These are phyloP conservation scores for Nasonia vitripennis DNA, from an alignment of 1,140 invertebrate genomes.

Conservation along the genomic window DNA sequence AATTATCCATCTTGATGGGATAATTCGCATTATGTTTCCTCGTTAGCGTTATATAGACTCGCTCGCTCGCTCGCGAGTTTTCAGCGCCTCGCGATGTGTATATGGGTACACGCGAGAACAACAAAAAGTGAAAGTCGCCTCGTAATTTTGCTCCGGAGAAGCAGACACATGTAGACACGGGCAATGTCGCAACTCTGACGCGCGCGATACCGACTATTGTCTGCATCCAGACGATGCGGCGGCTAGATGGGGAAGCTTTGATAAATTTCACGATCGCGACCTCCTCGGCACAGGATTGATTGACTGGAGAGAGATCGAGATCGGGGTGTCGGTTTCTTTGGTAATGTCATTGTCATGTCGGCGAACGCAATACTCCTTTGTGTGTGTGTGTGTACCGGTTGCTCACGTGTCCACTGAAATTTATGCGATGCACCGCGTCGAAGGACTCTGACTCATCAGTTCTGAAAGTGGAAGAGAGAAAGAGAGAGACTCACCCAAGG, in stretches of 20 bases:
- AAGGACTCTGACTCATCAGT: not conserved
- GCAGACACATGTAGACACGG: not conserved
- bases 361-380: not conserved
- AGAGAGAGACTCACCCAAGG: conserved; percentile 79
- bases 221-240: not conserved
- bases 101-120: not conserved
- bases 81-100: no score
- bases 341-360: conserved; percentile 12
- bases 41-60: no score
- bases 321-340: not conserved
- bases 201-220: not conserved
- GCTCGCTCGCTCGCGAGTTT: not conserved
- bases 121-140: conserved; percentile 45
- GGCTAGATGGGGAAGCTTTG: not conserved
- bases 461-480: not conserved
- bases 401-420: not conserved
- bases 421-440: not conserved
- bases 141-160: conserved; percentile 5
- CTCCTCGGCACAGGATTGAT: not conserved
- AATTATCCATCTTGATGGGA: not conserved
- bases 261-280: conserved; percentile 37
- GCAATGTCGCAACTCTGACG: conserved; percentile 28
- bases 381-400: no score
- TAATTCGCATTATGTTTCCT: conserved; percentile 21
- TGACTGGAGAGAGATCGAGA: not conserved